Conservation (phyloP, 2,797 vertebrate species). For the Chelmon rostratus region DNA sequence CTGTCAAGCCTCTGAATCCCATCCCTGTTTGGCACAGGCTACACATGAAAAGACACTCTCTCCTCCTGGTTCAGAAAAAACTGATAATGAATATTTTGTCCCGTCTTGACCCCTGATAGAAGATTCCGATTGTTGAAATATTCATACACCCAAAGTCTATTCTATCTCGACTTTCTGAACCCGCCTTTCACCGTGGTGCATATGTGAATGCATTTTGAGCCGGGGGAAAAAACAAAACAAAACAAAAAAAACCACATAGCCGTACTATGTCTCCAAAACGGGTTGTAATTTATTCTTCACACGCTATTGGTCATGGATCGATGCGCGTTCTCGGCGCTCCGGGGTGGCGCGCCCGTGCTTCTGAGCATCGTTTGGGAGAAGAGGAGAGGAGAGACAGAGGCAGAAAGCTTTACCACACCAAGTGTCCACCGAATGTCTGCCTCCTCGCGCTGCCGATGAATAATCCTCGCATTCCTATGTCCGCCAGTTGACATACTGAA, state of each 20-base stretch:
- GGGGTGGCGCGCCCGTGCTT: constrained; percentile 77
- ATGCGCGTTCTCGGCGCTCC: constrained; percentile 78
- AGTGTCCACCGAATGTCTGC: constrained; percentile 77
- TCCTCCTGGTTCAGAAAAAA: background rate
- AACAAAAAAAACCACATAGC: background rate
- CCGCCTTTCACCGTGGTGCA: constrained; percentile 21
- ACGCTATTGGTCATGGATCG: constrained; percentile 81
- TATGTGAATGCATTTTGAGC: constrained; percentile 14
- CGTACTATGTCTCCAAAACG: constrained; percentile 57
- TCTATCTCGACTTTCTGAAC: background rate
- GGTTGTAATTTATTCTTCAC: constrained; percentile 77
- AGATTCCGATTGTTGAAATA: constrained; percentile 4
- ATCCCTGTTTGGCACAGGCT: too few species aligned
- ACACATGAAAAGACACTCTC: background rate
- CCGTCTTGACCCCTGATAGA: constrained; percentile 17
- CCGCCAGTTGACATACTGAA: constrained; percentile 80
- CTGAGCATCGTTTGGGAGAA: constrained; percentile 71
- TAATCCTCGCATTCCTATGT: constrained; percentile 82
- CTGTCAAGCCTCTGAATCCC: too few species aligned
- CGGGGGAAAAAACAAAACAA: constrained; percentile 23
- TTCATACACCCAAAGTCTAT: background rate
- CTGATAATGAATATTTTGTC: background rate
- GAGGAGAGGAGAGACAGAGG: constrained; percentile 42
- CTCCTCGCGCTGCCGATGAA: constrained; percentile 77
- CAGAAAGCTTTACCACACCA: constrained; percentile 61